phyloP scores from a whole-genome alignment of 2,797 vertebrate genomes.

The Gallinago solitaria region DNA sequence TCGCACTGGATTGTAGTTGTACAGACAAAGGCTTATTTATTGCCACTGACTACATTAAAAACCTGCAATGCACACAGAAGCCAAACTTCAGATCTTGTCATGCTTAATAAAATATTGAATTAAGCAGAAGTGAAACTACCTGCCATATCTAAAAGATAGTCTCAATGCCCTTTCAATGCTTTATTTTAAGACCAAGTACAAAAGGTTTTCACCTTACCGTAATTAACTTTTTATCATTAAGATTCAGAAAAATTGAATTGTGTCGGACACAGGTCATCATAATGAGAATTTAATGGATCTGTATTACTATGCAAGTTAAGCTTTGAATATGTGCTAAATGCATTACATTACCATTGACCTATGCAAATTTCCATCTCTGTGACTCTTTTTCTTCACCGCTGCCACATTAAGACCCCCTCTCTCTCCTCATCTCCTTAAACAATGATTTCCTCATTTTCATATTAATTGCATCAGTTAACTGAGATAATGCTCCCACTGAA shows the following conservation, averaged over 20 bases:
- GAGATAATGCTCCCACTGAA: slow-evolving; percentile 81
- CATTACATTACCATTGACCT: slow-evolving; percentile 78
- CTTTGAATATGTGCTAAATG: slow-evolving; percentile 71
- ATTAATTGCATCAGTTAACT: slow-evolving; percentile 87
- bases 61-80: slow-evolving; percentile 60
- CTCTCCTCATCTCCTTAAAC: slow-evolving; percentile 80
- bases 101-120: slow-evolving; percentile 76
- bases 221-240: slow-evolving; percentile 82
- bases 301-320: slow-evolving; percentile 73
- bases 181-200: slow-evolving; percentile 72
- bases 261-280: slow-evolving; percentile 78
- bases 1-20: not conserved
- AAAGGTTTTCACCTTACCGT: slow-evolving; percentile 77
- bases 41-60: slow-evolving; percentile 59
- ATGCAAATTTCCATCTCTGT: slow-evolving; percentile 78
- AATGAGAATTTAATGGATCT: slow-evolving; percentile 80
- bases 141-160: slow-evolving; percentile 57
- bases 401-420: slow-evolving; percentile 70
- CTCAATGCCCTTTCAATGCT: slow-evolving; percentile 64
- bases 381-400: slow-evolving; percentile 64
- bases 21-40: slow-evolving; percentile 61
- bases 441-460: slow-evolving; percentile 87
- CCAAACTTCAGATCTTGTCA: slow-evolving; percentile 66
- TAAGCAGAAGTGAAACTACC: slow-evolving; percentile 54
- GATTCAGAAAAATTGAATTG: slow-evolving; percentile 77